Evolutionary conservation across 2,888 invertebrate genomes (phyloP).

Genomic region (Oxycera nigricornis): DNA sequence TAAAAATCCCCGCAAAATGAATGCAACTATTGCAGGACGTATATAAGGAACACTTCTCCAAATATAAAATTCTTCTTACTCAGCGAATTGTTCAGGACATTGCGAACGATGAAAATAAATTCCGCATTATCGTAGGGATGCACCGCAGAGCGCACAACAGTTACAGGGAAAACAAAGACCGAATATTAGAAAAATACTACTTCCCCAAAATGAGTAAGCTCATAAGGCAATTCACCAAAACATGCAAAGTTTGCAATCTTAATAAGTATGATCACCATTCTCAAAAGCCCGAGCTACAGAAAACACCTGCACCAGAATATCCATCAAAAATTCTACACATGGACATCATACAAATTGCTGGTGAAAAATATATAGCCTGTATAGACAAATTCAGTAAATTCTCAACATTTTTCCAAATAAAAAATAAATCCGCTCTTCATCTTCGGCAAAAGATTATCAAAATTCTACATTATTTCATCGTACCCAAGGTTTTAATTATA

Average conservation of each 20-base stretch:
- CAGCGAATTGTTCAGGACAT: constrained; percentile 1
- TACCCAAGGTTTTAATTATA: neutral
- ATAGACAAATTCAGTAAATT: constrained; percentile 1
- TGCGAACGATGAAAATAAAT: neutral
- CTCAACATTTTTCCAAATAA: neutral
- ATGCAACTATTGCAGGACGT: neutral
- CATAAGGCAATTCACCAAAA: neutral
- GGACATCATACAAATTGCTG: neutral
- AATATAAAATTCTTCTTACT: neutral
- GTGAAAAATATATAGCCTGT: constrained; percentile 1
- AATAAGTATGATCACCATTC: constrained; percentile 1
- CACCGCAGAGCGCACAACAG: neutral
- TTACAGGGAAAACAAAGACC: neutral
- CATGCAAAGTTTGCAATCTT: neutral
- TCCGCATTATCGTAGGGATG: neutral
- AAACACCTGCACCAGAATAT: neutral
- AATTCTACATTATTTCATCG: constrained; percentile 35
- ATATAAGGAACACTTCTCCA: neutral
- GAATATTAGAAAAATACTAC: neutral
- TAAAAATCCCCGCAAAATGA: neutral
- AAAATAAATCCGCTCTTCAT: constrained; percentile 41
- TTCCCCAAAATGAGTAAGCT: neutral
- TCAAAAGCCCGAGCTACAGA: constrained; percentile 1
- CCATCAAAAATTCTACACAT: constrained; percentile 1
- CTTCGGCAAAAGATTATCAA: constrained; percentile 44